Conservation (phyloP, 92 coral and sea anemone genomes). For the Porites cylindrica region DNA sequence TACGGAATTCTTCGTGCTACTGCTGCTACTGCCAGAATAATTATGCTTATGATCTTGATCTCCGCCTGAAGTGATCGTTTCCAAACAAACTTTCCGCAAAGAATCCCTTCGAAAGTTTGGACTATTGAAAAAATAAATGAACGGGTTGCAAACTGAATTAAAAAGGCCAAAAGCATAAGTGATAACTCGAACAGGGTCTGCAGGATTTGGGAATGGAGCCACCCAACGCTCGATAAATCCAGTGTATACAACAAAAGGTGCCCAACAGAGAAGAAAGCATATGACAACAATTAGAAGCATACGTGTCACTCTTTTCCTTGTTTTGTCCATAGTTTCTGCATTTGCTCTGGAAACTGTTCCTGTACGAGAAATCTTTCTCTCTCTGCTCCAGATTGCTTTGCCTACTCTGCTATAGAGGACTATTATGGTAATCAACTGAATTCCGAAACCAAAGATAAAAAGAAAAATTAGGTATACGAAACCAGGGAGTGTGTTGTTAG, state of each 20-base stretch:
- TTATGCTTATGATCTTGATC: neutral
- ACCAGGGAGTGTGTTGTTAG: slow-evolving; percentile 75
- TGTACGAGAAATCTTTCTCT: slow-evolving; percentile 83
- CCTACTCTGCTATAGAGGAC: slow-evolving; percentile 81
- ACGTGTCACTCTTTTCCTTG: slow-evolving; percentile 76
- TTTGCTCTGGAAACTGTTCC: slow-evolving; percentile 41
- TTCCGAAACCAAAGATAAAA: slow-evolving; percentile 66
- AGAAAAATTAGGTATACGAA: slow-evolving; percentile 72
- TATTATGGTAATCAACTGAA: slow-evolving; percentile 78
- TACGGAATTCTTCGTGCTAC: neutral
- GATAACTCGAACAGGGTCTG: slow-evolving; percentile 70
- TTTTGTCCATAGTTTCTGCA: slow-evolving; percentile 49
- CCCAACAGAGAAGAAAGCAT: slow-evolving; percentile 77
- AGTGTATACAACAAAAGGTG: slow-evolving; percentile 77
- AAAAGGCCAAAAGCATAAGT: slow-evolving; percentile 75
- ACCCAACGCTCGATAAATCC: slow-evolving; percentile 88
- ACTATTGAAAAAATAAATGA: slow-evolving; percentile 84
- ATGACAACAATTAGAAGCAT: slow-evolving; percentile 83
- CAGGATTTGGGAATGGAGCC: slow-evolving; percentile 87
- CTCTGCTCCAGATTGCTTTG: slow-evolving; percentile 83
- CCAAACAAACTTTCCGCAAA: slow-evolving; percentile 74
- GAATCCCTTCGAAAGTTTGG: slow-evolving; percentile 78
- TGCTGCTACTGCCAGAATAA: neutral
- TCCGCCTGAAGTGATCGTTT: slow-evolving; percentile 10
- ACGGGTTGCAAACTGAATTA: slow-evolving; percentile 88